Percentiles rank a stretch among this genome's conserved stretches.
Conservation (phyloP, 2,888 invertebrate genomes). For the Agonopterix heracliana region DNA sequence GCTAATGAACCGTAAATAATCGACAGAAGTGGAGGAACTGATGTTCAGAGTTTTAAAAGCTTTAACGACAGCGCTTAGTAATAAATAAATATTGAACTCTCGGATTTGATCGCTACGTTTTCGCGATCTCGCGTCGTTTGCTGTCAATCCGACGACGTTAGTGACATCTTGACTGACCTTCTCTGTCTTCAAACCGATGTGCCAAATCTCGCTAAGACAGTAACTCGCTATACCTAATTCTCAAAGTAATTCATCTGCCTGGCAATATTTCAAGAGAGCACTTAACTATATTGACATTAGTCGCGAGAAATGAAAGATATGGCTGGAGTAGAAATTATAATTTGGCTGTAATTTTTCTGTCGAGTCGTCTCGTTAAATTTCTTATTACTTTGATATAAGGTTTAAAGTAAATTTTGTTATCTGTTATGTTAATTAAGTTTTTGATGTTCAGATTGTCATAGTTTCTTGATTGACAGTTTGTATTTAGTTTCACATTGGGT, state of each 20-base stretch:
- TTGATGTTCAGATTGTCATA: constrained; percentile 15
- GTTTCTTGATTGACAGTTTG: constrained; percentile 24
- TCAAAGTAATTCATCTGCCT: constrained; percentile 29
- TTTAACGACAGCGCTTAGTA: neutral
- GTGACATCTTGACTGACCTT: too few relatives aligned
- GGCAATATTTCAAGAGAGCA: constrained; percentile 60
- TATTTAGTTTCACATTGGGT: constrained; percentile 17
- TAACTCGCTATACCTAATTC: constrained; percentile 15
- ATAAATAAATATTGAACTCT: too few relatives aligned
- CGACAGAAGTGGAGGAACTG: constrained; percentile 11
- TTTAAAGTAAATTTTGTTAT: constrained; percentile 1
- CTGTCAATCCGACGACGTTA: too few relatives aligned
- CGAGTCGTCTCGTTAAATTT: constrained; percentile 16
- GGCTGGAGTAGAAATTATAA: constrained; percentile 27
- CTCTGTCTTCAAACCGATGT: too few relatives aligned
- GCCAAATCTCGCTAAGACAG: too few relatives aligned
- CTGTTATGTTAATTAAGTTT: constrained; percentile 3
- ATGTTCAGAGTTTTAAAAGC: neutral
- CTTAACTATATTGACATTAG: constrained; percentile 49
- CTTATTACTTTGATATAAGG: constrained; percentile 18
- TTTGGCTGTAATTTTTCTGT: constrained; percentile 18
- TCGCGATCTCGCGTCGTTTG: too few relatives aligned
- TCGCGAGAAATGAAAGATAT: constrained; percentile 27
- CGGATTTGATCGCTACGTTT: too few relatives aligned
- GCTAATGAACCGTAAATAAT: constrained; percentile 55